Conservation (phyloP, 1,140 invertebrate species). For the Drosophila setifemur region DNA sequence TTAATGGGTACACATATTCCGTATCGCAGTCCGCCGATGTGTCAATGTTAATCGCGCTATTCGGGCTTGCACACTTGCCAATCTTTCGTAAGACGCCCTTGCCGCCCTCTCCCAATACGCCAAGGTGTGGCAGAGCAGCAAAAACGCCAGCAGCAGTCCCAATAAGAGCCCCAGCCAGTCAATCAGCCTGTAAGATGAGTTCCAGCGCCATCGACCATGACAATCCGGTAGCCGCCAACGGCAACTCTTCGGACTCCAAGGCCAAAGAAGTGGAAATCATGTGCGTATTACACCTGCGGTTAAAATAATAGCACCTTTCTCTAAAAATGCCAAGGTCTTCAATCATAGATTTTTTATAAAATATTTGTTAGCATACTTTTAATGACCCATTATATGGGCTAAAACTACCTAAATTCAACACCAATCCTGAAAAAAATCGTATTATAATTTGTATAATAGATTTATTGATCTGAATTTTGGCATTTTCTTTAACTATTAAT, state of each 20-base stretch:
- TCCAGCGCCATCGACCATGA: conserved; percentile 49
- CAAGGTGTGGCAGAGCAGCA: conserved; percentile 69
- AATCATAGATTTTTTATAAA: no score
- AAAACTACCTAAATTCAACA: no score
- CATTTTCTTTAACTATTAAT: neutral
- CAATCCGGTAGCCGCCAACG: conserved; percentile 43
- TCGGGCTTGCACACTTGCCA: conserved; percentile 72
- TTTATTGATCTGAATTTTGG: no score
- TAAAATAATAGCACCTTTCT: no score
- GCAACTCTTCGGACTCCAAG: conserved; percentile 40
- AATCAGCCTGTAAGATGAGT: conserved; percentile 45
- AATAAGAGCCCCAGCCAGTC: neutral
- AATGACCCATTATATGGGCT: no score
- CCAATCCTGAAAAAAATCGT: no score
- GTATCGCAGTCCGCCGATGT: conserved; percentile 57
- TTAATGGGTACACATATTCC: conserved; percentile 25
- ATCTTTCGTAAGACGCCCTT: conserved; percentile 66
- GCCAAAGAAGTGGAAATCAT: conserved; percentile 58
- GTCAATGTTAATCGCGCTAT: conserved; percentile 79
- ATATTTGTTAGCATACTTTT: no score
- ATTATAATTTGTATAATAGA: no score
- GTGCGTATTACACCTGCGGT: neutral
- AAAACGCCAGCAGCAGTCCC: conserved; percentile 8
- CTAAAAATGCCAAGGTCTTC: no score
- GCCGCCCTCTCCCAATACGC: conserved; percentile 7